Conservation (phyloP, 1,140 invertebrate species). For the Drosophila repletoides region DNA sequence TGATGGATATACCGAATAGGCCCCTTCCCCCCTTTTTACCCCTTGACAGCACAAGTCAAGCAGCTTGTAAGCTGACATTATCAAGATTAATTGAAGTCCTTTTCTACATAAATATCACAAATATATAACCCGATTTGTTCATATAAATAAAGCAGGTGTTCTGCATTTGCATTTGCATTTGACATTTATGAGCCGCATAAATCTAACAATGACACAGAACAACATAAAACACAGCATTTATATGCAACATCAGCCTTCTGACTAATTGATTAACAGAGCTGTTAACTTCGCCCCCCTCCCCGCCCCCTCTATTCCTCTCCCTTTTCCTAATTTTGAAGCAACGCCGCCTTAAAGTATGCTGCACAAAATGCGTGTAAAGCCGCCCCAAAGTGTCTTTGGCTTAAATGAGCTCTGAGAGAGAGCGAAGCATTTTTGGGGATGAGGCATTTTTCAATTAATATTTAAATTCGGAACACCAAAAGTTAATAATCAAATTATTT, state of each 20-base stretch:
- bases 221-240: conserved; percentile 33
- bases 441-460: conserved; percentile 65
- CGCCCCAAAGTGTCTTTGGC: neutral
- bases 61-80: conserved; percentile 55
- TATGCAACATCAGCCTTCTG: conserved; percentile 58
- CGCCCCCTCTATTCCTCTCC: neutral
- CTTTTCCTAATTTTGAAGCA: neutral
- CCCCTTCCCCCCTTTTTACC: neutral
- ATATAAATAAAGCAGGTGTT: conserved; percentile 27
- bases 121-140: neutral
- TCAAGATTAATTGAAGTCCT: conserved; percentile 72
- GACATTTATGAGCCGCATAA: conserved; percentile 75
- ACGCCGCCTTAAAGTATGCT: neutral
- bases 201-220: conserved; percentile 52
- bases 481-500: conserved; percentile 80
- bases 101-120: conserved; percentile 8
- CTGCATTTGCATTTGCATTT: conserved; percentile 39
- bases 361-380: neutral
- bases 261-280: conserved; percentile 47
- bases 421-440: neutral
- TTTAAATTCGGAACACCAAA: conserved; percentile 61
- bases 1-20: conserved; percentile 29
- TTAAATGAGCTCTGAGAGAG: neutral
- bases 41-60: conserved; percentile 26
- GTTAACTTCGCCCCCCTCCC: neutral